A percentile compares a stretch with the other conserved stretches of the same genome.
Conservation (phyloP, 2,113 vertebrate species). For the Lagopus muta region DNA sequence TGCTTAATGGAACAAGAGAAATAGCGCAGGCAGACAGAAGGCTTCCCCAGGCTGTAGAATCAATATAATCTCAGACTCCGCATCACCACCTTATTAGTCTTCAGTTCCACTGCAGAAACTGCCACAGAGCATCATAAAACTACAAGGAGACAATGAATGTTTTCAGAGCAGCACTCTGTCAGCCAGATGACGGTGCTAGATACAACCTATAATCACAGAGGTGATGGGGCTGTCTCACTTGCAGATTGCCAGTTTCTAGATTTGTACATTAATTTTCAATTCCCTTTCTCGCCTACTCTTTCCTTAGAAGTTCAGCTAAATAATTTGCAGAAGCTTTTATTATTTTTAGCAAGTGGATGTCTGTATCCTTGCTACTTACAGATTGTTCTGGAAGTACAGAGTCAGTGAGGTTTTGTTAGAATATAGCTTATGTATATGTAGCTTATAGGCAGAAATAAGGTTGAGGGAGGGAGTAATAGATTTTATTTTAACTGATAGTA, state of each 20-base stretch:
- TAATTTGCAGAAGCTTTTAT: not conserved
- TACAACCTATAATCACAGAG: not conserved
- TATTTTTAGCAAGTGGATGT: not conserved
- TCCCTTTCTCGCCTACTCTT: not conserved
- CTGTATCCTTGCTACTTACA: not conserved
- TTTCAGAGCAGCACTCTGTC: not conserved
- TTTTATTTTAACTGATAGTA: not conserved
- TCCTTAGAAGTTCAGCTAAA: not conserved
- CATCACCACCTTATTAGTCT: not conserved
- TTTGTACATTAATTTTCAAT: not conserved
- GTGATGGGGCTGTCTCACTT: not conserved
- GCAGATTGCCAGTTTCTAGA: not conserved
- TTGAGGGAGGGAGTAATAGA: not conserved
- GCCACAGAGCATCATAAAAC: not conserved
- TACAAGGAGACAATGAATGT: not conserved
- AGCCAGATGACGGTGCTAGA: not conserved
- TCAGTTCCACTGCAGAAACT: not conserved
- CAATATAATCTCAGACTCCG: not conserved
- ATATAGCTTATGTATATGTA: not conserved
- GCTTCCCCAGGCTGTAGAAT: not conserved
- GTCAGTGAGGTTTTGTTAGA: not conserved
- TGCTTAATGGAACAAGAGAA: not conserved
- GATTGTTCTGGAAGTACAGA: not conserved
- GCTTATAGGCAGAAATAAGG: not conserved
- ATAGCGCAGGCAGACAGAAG: not conserved